Percentiles rank a stretch among this genome's conserved stretches.
Conservation (phyloP, 2,113 vertebrate genomes). For the Prietella phreatophila region DNA sequence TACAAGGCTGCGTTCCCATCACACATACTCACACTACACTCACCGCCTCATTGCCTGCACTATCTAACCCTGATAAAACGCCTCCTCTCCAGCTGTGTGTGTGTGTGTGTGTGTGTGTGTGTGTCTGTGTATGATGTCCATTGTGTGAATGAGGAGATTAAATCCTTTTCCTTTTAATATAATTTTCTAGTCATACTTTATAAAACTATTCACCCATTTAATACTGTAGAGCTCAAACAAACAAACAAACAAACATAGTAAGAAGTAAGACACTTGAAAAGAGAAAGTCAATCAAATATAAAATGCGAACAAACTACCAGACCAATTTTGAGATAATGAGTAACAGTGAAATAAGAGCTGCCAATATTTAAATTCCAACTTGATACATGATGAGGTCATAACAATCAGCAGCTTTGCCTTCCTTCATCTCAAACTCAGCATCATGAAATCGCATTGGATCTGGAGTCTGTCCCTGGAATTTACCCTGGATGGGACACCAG, state of each 20-base stretch:
- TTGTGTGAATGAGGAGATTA: neutral
- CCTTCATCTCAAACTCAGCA: neutral
- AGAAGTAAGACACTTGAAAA: neutral
- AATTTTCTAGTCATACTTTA: neutral
- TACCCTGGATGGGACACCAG: too few relatives aligned
- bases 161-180: neutral
- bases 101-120: conserved; percentile 19
- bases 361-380: neutral
- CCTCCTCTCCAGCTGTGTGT: neutral
- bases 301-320: neutral
- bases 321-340: neutral
- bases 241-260: neutral
- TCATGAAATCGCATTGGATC: too few relatives aligned
- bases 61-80: conserved; percentile 17
- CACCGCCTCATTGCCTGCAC: neutral
- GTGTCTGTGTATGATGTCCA: neutral
- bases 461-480: too few relatives aligned
- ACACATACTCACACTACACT: conserved; percentile 68
- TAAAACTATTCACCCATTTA: neutral
- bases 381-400: neutral
- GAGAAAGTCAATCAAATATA: neutral
- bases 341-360: neutral
- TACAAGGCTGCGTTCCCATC: conserved; percentile 89
- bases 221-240: neutral
- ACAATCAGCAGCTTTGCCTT: neutral